Percentiles rank a stretch among this genome's conserved stretches.
Evolutionary conservation across 2,797 vertebrate genomes (phyloP).

Genomic region (Siniperca obscura): DNA sequence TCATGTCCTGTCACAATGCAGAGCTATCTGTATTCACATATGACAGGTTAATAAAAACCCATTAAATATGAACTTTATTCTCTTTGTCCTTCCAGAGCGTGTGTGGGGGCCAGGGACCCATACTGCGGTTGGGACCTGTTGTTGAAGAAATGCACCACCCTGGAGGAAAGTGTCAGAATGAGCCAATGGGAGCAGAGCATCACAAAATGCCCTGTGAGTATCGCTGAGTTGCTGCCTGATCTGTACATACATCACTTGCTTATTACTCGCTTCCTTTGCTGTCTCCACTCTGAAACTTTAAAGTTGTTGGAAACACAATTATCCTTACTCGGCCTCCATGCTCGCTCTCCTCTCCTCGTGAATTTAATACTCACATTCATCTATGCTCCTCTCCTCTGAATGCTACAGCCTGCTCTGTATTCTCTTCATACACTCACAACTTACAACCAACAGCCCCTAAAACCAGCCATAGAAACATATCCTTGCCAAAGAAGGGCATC

Average conservation of each 20-base stretch:
- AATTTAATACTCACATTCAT: constrained; percentile 44
- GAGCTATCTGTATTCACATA: constrained; percentile 28
- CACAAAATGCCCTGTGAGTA: constrained; percentile 92
- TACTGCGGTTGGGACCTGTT: constrained; percentile 97
- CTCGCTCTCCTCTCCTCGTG: constrained; percentile 22
- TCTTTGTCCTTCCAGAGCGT: constrained; percentile 83
- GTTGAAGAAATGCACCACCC: constrained; percentile 93
- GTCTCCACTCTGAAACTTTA: constrained; percentile 34
- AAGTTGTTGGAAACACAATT: constrained; percentile 47
- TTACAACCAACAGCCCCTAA: constrained; percentile 32
- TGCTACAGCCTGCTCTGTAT: constrained; percentile 47
- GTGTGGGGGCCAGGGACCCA: constrained; percentile 94
- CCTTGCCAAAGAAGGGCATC: constrained; percentile 31
- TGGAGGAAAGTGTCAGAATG: constrained; percentile 97
- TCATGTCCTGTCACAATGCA: constrained; percentile 9
- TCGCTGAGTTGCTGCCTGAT: constrained; percentile 4
- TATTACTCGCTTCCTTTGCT: constrained; percentile 16
- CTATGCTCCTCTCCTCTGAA: constrained; percentile 30
- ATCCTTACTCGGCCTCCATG: constrained; percentile 22
- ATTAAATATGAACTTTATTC: constrained; percentile 36
- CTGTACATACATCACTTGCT: neutral
- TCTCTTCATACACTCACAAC: constrained; percentile 36
- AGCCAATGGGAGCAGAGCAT: constrained; percentile 97
- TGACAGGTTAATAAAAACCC: constrained; percentile 51
- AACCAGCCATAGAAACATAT: constrained; percentile 41